A percentile compares a stretch with the other conserved stretches of the same genome.
Conservation (phyloP, 2,888 invertebrate species). For the Norana najaformis region DNA sequence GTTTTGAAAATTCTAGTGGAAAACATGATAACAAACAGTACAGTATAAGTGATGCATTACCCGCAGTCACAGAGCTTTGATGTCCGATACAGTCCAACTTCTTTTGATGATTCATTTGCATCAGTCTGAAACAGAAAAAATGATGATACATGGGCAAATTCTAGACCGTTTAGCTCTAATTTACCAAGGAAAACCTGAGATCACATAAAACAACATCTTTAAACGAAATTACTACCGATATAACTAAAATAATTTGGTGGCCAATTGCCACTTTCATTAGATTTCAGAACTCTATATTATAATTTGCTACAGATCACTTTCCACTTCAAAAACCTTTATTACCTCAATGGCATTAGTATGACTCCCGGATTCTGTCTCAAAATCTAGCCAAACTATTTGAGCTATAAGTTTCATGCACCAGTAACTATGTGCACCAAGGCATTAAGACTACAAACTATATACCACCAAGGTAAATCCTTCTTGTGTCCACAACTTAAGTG, state of each 20-base stretch:
- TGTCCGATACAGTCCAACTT: constrained; percentile 7
- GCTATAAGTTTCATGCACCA: too few species aligned
- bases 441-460: too few species aligned
- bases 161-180: not conserved
- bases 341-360: too few species aligned
- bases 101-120: not conserved
- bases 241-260: not conserved
- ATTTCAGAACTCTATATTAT: not conserved
- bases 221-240: not conserved
- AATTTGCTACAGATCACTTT: too few species aligned
- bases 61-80: not conserved
- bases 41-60: not conserved
- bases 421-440: too few species aligned
- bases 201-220: not conserved
- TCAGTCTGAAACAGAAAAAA: not conserved
- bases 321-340: too few species aligned
- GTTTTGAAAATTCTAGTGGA: too few species aligned
- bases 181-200: not conserved
- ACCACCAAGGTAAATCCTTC: not conserved
- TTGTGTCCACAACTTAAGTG: not conserved
- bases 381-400: too few species aligned
- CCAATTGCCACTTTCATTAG: not conserved
- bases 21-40: not conserved
- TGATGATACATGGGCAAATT: not conserved
- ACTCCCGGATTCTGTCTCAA: too few species aligned